A percentile compares a stretch with the other conserved stretches of the same genome.
Evolutionary conservation across 2,888 invertebrate species (phyloP).

Genomic region (Eubasilissa splendida): DNA sequence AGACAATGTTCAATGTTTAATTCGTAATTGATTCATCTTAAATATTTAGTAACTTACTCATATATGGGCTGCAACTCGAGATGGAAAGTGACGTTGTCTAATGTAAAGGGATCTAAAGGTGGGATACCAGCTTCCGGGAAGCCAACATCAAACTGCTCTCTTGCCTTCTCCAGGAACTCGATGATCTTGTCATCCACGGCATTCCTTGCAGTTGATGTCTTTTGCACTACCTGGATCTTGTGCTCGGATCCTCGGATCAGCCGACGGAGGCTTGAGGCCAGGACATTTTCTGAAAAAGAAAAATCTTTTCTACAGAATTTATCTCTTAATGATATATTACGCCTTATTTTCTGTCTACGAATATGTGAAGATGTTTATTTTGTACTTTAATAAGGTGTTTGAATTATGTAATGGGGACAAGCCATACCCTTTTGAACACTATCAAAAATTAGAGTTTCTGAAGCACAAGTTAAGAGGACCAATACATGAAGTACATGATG

Average conservation of each 20-base stretch:
- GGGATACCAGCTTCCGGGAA: constrained; percentile 52
- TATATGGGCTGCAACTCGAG: neutral
- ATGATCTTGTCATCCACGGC: constrained; percentile 53
- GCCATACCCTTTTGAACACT: too few relatives aligned
- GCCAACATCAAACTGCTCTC: constrained; percentile 52
- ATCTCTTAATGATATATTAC: too few relatives aligned
- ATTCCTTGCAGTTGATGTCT: constrained; percentile 17
- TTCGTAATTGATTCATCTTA: too few relatives aligned
- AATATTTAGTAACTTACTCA: neutral
- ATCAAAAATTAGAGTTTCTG: too few relatives aligned
- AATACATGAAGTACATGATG: too few relatives aligned
- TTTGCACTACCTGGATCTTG: neutral
- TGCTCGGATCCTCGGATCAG: neutral
- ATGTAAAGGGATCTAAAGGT: constrained; percentile 52
- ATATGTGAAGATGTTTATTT: too few relatives aligned
- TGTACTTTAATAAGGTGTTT: too few relatives aligned
- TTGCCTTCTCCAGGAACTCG: constrained; percentile 47
- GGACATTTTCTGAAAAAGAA: neutral
- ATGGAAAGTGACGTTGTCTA: constrained; percentile 27
- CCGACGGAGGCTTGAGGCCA: neutral
- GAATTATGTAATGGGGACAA: too few relatives aligned
- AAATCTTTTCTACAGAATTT: neutral
- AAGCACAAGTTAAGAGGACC: too few relatives aligned
- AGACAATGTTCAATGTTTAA: too few relatives aligned
- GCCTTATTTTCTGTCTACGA: too few relatives aligned